Evolutionary conservation across 2,797 vertebrate genomes (phyloP).

Genomic region (Chaunax sp.): DNA sequence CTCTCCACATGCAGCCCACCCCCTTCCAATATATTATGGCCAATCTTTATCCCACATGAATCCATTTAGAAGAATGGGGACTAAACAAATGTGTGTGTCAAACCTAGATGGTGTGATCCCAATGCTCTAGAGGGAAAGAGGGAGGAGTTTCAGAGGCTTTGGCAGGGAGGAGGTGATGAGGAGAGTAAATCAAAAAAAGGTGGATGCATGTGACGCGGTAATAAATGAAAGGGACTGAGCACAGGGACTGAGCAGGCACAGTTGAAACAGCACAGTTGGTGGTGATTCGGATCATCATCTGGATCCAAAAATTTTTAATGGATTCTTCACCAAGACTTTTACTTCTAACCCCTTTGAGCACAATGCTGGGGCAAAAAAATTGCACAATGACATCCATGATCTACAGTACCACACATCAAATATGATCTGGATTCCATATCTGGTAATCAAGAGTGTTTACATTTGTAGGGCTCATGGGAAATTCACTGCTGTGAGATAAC

Average conservation of each 20-base stretch:
- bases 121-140: constrained; percentile 34
- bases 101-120: constrained; percentile 59
- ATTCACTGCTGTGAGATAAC: no score
- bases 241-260: not conserved
- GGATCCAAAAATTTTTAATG: no score
- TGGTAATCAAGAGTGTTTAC: no score
- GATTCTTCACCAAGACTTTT: no score
- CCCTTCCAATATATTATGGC: constrained; percentile 57
- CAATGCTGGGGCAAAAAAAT: no score
- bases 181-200: constrained; percentile 1
- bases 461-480: no score
- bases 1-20: constrained; percentile 33
- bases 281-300: no score
- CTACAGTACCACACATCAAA: no score
- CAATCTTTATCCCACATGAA: constrained; percentile 69
- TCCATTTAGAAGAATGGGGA: constrained; percentile 67
- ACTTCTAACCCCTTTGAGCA: no score
- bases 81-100: constrained; percentile 73
- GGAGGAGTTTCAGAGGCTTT: constrained; percentile 22
- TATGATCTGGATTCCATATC: no score
- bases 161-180: constrained; percentile 1
- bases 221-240: constrained; percentile 18
- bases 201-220: not conserved
- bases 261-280: not conserved
- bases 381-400: no score